Conservation (phyloP, 2,888 invertebrate genomes). For the Ectemnius continuus region DNA sequence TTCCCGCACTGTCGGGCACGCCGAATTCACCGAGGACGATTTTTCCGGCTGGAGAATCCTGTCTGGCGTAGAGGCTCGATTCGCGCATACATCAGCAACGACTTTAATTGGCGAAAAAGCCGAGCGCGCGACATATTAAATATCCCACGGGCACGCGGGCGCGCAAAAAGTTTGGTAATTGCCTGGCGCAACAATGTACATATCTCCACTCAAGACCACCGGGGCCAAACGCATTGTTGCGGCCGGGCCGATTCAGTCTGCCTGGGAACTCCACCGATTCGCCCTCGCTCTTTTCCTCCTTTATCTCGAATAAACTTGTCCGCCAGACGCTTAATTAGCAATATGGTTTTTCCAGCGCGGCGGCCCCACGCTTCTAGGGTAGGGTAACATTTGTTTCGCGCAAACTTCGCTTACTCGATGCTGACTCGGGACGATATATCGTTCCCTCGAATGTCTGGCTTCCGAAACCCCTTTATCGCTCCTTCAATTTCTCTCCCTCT, state of each 20-base stretch:
- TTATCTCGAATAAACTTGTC: constrained; percentile 12
- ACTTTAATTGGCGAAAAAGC: constrained; percentile 38
- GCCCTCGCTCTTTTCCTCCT: constrained; percentile 4
- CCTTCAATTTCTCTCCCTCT: not conserved
- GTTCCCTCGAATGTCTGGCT: not conserved
- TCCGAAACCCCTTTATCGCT: not conserved
- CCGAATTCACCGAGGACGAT: constrained; percentile 17
- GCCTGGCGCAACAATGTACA: constrained; percentile 17
- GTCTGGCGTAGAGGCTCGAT: constrained; percentile 6
- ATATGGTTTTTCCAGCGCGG: constrained; percentile 22
- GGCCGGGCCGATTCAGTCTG: constrained; percentile 4
- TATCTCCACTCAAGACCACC: constrained; percentile 25
- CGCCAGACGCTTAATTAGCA: constrained; percentile 43
- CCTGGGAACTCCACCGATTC: not conserved
- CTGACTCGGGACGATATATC: constrained; percentile 4
- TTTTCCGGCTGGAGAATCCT: constrained; percentile 30
- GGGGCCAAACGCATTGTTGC: constrained; percentile 6
- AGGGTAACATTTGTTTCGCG: constrained; percentile 22
- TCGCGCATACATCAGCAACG: constrained; percentile 2
- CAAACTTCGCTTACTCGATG: not conserved
- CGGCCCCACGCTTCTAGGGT: not conserved
- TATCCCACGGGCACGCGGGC: constrained; percentile 25
- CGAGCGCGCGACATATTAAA: constrained; percentile 21
- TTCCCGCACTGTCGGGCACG: not conserved
- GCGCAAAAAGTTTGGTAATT: constrained; percentile 37